Base-by-base conservation (phyloP, 2,888 invertebrate species). In the Agrotis exclamationis region DNA sequence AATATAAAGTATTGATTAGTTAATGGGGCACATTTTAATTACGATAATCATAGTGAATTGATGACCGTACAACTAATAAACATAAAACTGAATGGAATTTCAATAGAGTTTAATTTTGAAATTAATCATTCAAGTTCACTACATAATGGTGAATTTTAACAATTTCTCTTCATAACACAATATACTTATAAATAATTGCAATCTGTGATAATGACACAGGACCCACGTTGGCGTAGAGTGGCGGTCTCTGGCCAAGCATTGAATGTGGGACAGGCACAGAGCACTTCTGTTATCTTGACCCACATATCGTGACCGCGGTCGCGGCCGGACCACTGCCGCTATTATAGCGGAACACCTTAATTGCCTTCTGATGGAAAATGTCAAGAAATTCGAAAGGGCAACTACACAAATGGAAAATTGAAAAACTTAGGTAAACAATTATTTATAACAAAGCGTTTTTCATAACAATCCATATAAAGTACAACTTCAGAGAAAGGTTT, bases 211-310 rank as follows among this genome's bases (percentile, higher is more conserved):
- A n/a, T 65, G 67, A 70, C 70, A 76, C 58, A 74, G 80, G 82
- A 82, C 62, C 59, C 48, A 39, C 51, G 64, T 53, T 66, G 69
- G 47, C 75, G 72, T 73, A 56, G 70, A 74, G 71, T 72, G 71
- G 66, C 71, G 71, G 56, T 47, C 66, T 75, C 75, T 66, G 76
- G 69, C 69, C 39, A 53, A 79, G 79, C 83, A 84, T 87, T 86
- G 87, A 90, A 91, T 89, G 91, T 90, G 88, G 90, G 84, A 83
- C 92, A 89, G 87, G 76, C 86, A 83, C 89, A 84, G 84, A 87
- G 85, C 91, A 91, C 91, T 91, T 90, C 89, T 88, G 90, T 92
- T 92, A 91, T 93, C 94, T 94, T 93, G 94, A 94, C 94, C 94
- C 89, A 94, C 92, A 92, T 94, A 89, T 85, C 82, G 89, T 89